phyloP scores from a whole-genome alignment of 2,113 vertebrate genomes.

The Passer domesticus region DNA sequence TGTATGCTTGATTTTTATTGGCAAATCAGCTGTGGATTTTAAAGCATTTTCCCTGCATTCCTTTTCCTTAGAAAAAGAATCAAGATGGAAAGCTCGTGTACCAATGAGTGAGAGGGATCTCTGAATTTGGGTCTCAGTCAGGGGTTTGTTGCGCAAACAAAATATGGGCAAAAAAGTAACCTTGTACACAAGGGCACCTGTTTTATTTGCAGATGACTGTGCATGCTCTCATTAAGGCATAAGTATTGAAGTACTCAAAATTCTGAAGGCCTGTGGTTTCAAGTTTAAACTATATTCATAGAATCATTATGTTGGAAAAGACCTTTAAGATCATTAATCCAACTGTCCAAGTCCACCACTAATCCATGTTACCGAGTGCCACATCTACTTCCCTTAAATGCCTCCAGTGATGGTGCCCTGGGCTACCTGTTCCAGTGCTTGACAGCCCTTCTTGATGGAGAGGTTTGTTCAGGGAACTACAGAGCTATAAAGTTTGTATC shows the following conservation, averaged over 20 bases:
- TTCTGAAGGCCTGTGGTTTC: background rate
- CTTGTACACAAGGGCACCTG: background rate
- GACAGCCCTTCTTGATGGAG: background rate
- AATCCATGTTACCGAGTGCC: background rate
- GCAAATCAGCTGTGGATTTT: background rate
- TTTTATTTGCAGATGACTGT: background rate
- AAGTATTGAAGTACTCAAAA: background rate
- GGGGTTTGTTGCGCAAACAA: background rate
- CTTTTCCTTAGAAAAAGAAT: background rate
- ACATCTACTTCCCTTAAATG: background rate
- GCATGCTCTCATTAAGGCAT: background rate
- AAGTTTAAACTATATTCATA: background rate
- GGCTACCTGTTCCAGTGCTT: background rate
- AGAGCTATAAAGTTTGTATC: background rate
- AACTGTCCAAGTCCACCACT: background rate
- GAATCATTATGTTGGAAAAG: background rate
- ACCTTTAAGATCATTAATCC: background rate
- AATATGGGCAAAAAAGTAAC: background rate
- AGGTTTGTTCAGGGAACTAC: background rate
- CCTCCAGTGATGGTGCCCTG: background rate
- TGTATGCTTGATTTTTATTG: background rate
- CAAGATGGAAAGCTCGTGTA: background rate
- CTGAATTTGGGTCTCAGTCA: background rate
- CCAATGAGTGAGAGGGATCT: background rate
- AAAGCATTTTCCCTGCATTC: background rate